Conservation (phyloP, 2,797 vertebrate species). For the Phoebastria nigripes region DNA sequence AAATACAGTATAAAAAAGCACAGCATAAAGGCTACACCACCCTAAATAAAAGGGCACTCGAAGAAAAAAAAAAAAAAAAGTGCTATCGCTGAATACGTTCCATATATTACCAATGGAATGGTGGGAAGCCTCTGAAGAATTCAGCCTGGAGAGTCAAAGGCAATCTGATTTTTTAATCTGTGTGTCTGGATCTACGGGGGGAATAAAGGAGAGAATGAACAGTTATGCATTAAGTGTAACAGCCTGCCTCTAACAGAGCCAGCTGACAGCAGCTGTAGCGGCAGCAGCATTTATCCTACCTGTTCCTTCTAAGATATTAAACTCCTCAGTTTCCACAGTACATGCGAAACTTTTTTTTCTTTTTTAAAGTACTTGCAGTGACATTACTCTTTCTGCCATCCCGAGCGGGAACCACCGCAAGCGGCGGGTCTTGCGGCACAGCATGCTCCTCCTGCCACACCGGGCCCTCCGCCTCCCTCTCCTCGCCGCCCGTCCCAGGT, state of each 20-base stretch:
- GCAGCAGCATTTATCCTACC: background rate
- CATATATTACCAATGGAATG: background rate
- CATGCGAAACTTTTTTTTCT: background rate
- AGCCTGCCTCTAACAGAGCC: background rate
- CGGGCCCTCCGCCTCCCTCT: background rate
- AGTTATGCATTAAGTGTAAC: background rate
- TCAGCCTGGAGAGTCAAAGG: background rate
- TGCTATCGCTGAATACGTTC: background rate
- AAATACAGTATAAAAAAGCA: background rate
- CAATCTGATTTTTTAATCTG: background rate
- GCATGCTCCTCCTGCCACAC: background rate
- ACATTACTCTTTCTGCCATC: background rate
- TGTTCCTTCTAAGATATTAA: background rate
- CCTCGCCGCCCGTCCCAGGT: background rate
- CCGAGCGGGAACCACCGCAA: background rate
- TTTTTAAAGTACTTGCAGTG: background rate
- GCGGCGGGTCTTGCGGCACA: no score
- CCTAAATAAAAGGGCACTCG: background rate
- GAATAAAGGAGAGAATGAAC: background rate
- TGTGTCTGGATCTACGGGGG: background rate
- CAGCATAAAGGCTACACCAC: background rate
- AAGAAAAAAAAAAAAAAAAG: background rate
- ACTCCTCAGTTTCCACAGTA: background rate
- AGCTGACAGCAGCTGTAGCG: background rate
- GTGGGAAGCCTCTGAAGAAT: background rate